These are phyloP conservation scores for Ochropacha duplaris DNA, from an alignment of 2,888 invertebrate species.

Conservation along the genomic window DNA sequence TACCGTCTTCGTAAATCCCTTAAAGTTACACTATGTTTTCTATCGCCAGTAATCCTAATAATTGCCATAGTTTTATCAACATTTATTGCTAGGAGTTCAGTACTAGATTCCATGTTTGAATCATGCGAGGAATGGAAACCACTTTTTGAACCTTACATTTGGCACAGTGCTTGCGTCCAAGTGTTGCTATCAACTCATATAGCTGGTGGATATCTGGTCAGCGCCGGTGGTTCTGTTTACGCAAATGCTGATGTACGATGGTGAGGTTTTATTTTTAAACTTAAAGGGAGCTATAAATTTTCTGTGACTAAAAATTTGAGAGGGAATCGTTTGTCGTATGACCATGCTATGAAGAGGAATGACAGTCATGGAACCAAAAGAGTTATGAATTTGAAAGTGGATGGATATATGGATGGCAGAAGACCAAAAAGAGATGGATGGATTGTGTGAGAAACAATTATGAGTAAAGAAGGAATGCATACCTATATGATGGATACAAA, in stretches of 20 bases:
- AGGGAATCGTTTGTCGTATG: too few species aligned
- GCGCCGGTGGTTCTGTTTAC: constrained; percentile 85
- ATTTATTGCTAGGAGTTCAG: constrained; percentile 60
- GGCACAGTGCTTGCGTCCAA: constrained; percentile 86
- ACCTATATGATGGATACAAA: too few species aligned
- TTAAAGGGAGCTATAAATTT: too few species aligned
- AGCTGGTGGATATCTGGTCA: constrained; percentile 85
- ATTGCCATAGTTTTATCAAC: constrained; percentile 61
- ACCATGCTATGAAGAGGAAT: too few species aligned
- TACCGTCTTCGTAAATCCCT: constrained; percentile 78
- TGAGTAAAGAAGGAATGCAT: too few species aligned
- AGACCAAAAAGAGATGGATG: too few species aligned
- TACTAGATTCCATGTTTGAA: constrained; percentile 57
- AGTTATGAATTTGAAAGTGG: too few species aligned
- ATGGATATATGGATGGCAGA: too few species aligned
- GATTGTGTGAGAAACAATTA: too few species aligned
- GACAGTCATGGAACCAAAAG: too few species aligned
- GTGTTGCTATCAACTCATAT: constrained; percentile 85
- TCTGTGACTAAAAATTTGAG: too few species aligned
- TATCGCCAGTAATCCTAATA: constrained; percentile 59
- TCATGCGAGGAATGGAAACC: constrained; percentile 70
- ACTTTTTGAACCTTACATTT: constrained; percentile 67
- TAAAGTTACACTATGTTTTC: constrained; percentile 63
- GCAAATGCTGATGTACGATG: constrained; percentile 86
- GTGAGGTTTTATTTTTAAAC: constrained; percentile 60